Evolutionary conservation across 1,140 invertebrate genomes (phyloP).

Genomic region (Drosophila kikkawai): DNA sequence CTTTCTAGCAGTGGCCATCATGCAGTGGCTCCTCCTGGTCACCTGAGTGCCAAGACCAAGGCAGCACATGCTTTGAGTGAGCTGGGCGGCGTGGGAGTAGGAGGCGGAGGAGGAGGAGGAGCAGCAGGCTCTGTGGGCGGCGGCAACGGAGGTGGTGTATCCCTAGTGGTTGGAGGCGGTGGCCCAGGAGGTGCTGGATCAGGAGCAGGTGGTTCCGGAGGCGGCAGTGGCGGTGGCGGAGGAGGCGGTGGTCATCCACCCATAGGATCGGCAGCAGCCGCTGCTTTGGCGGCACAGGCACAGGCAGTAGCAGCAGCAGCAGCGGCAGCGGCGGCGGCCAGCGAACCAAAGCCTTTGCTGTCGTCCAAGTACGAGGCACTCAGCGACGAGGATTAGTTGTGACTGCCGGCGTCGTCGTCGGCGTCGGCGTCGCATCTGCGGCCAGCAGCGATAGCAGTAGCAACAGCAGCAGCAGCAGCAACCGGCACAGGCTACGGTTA

Average conservation of each 20-base stretch:
- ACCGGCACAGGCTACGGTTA: conserved; percentile 45
- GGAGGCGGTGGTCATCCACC: conserved; percentile 54
- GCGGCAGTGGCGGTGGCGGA: conserved; percentile 7
- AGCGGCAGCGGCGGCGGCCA: conserved; percentile 80
- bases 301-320: conserved; percentile 19
- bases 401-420: conserved; percentile 83
- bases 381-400: conserved; percentile 93
- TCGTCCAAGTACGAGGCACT: conserved; percentile 94
- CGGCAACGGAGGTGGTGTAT: conserved; percentile 9
- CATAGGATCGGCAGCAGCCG: conserved; percentile 63
- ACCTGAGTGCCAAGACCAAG: conserved; percentile 79
- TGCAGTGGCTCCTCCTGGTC: conserved; percentile 54
- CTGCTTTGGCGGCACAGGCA: conserved; percentile 38
- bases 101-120: not conserved
- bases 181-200: not conserved
- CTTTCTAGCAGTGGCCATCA: conserved; percentile 32
- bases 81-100: conserved; percentile 21
- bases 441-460: conserved; percentile 50
- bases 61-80: conserved; percentile 59
- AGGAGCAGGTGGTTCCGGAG: not conserved
- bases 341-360: conserved; percentile 92
- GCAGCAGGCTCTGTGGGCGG: conserved; percentile 33
- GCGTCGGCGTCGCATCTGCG: conserved; percentile 65
- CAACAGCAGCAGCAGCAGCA: conserved; percentile 28
- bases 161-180: conserved; percentile 32